Evolutionary conservation across 2,888 invertebrate species (phyloP), one percentile per base, ranked within the genome.

Genomic region (Athripsodes cinereus): DNA sequence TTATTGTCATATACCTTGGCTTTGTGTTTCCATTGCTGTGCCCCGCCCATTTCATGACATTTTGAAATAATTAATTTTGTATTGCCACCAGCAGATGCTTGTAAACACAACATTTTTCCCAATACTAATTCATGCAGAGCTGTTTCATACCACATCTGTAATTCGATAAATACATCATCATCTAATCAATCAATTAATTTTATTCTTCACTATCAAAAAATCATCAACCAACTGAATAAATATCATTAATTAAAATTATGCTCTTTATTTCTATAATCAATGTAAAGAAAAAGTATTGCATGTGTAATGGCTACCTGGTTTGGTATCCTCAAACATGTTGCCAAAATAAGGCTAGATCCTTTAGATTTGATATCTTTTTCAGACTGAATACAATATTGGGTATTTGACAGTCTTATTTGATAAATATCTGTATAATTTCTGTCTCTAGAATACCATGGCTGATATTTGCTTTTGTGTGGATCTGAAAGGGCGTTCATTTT

Each of bases 1-100:
- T 44, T 8, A 16, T 44, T 44, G 3, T 19, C 5, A 40, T 40
- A 2, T 72, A 91, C 91, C 66, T 83, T 75, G 62, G 83, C 84
- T 63, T 86, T 87, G 69, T 91, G 88, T 54, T 85, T 86, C 97
- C 97, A 98, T 68, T 93, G 92, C 73, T 97, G 97, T 64, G 90
- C 84, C 0, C 91, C 92, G 11, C 91, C 88, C 78, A 92, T 87
- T 71, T 92, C 93, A 68, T 96, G 96, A 68, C 97, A 97, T 73
- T 97, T 96, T 65, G 89, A 86, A 10, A 97, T 76, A 57, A 84
- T 78, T 0, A 94, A 92, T 52, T 78, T 76, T 11, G 78, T 74
- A 22, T 74, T 75, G 35, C 67, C 67, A 1, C 71, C 68, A 62
- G 82, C 80, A 0, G 80, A 79, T 0, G 89, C 87, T 73, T 97